These are phyloP conservation scores for Eulacestoma nigropectus DNA, from an alignment of 2,113 vertebrate genomes.

Conservation along the genomic window DNA sequence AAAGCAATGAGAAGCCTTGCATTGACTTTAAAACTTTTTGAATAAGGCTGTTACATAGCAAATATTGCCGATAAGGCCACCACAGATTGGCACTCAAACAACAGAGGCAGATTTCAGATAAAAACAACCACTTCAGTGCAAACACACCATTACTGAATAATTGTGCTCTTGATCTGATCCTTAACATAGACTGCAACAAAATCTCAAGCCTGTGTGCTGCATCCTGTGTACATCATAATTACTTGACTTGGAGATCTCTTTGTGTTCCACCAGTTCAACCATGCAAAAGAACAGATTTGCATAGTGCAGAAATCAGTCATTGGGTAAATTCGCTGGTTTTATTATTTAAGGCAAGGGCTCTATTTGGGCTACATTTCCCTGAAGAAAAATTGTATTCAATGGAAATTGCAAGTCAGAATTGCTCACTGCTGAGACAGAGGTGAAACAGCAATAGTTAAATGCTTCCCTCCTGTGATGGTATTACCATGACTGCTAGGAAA, in stretches of 20 bases:
- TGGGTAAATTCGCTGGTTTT: background rate
- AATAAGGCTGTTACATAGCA: background rate
- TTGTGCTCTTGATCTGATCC: background rate
- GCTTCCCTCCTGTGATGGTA: conserved; percentile 21
- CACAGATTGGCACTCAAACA: background rate
- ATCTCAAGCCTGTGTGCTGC: background rate
- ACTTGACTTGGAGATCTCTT: background rate
- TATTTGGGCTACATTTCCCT: background rate
- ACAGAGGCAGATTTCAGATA: background rate
- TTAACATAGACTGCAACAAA: background rate
- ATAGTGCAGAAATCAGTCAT: background rate
- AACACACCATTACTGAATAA: background rate
- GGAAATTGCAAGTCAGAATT: background rate
- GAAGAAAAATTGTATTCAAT: background rate
- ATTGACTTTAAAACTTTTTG: background rate
- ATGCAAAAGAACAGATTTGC: background rate
- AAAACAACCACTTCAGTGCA: background rate
- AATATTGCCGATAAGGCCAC: background rate
- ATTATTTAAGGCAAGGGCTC: background rate
- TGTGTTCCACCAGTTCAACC: background rate
- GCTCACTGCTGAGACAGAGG: background rate
- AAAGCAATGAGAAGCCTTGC: background rate
- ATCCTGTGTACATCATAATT: background rate
- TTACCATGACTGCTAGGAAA: conserved; percentile 48
- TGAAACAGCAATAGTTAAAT: conserved; percentile 34